Evolutionary conservation across 2,113 vertebrate genomes (phyloP).

Genomic region (Stictonetta naevosa): DNA sequence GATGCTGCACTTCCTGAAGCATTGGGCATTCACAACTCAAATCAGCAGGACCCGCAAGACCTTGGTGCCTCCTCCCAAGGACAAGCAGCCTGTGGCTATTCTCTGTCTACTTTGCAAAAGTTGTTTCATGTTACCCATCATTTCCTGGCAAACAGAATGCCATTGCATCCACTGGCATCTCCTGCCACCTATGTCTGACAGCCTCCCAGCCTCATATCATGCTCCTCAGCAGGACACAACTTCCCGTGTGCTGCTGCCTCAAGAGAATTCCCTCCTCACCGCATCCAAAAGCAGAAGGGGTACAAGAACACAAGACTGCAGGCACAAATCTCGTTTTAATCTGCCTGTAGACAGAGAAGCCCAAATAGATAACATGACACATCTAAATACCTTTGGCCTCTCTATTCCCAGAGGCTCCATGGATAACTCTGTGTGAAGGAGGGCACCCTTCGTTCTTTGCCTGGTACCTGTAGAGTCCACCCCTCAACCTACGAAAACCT

Average conservation of each 20-base stretch:
- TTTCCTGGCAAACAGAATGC: background rate
- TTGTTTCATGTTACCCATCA: background rate
- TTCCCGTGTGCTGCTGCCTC: background rate
- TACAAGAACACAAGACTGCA: background rate
- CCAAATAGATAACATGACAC: background rate
- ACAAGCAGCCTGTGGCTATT: background rate
- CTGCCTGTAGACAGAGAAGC: background rate
- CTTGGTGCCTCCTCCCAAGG: background rate
- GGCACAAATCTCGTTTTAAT: background rate
- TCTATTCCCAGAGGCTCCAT: background rate
- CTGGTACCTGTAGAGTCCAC: background rate
- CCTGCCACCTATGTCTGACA: background rate
- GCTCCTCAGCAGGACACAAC: background rate
- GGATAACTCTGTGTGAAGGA: background rate
- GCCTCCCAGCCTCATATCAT: fast-evolving
- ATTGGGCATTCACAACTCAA: background rate
- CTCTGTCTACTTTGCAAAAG: background rate
- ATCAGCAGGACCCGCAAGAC: background rate
- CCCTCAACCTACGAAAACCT: background rate
- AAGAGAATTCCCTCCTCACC: background rate
- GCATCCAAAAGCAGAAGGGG: background rate
- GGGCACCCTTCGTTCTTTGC: background rate
- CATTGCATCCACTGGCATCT: too few relatives aligned
- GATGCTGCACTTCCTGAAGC: background rate
- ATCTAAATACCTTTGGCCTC: background rate